Evolutionary conservation across 2,113 vertebrate species (phyloP), one percentile per base, ranked within the genome.

Genomic region (Paratilapia polleni): DNA sequence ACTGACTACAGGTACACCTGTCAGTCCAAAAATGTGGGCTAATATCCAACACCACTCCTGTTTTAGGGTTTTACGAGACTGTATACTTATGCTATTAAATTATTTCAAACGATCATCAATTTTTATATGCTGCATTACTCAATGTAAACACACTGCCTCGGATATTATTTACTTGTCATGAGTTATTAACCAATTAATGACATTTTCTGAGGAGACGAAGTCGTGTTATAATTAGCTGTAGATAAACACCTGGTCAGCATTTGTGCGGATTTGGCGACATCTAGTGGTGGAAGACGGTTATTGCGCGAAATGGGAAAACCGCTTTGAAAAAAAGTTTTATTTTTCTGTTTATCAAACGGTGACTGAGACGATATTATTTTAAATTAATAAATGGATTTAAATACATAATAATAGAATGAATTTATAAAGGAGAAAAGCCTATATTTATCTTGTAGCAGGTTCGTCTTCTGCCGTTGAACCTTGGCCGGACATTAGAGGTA

Each of bases 1-100:
- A 36, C 54, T 56, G 59, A 81, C 52, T 20, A 34, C 84, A 88
- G 86, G 84, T 90, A 19, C 77, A 81, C 82, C 88, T 89, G 80
- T 31, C 47, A 38, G 14, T 6, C 49, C 20, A 2, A 20, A n/a
- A 59, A 12, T 4, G 6, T 14, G 36, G 26, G 13, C 14, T 8
- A 6, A 64, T 4, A 1, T 26, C 26, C 2, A 47, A 20, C 34
- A 34, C 4, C 8, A 2, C 0, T 38, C 11, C 11, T 38, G 4
- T 7, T 8, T 15, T 28, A 19, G 3, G 12, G 12, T 22, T 38
- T 8, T 49, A 19, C 3, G 9, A 76, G 8, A 24, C 38, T 17
- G 0, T 31, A 70, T 15, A 54, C 4, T 4, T 31, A 31, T 19
- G 22, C 14, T 13, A 10, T 77, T 61, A 17, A 14, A 8, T 47